phyloP scores from a whole-genome alignment of 2,113 vertebrate species.

The Pao palembangensis region DNA sequence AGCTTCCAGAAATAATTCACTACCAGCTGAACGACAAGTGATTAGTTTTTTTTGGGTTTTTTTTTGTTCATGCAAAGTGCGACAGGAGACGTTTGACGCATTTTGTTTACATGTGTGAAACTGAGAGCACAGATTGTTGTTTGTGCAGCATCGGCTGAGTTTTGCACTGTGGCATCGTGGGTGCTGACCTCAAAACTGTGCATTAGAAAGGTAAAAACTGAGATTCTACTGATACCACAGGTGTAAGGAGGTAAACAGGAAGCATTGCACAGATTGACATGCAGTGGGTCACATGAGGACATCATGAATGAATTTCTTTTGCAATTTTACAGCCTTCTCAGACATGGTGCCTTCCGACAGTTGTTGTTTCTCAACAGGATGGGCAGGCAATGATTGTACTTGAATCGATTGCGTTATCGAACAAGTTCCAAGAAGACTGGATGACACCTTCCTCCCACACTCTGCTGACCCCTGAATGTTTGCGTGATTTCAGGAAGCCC shows the following conservation, averaged over 20 bases:
- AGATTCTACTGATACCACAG: constrained; percentile 49
- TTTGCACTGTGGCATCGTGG: neutral
- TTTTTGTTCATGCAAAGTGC: neutral
- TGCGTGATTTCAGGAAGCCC: too few relatives aligned
- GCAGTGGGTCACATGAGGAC: constrained; percentile 12
- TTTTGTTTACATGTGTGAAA: too few relatives aligned
- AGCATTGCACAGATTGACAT: constrained; percentile 31
- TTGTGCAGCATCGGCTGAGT: constrained; percentile 19
- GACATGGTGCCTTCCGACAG: neutral
- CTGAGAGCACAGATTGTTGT: neutral
- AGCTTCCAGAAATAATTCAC: neutral
- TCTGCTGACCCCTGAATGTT: neutral
- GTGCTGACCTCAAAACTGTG: constrained; percentile 36
- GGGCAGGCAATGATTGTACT: constrained; percentile 16
- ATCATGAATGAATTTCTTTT: neutral
- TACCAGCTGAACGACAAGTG: neutral
- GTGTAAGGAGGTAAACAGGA: constrained; percentile 66
- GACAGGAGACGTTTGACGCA: too few relatives aligned
- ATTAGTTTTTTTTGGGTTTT: too few relatives aligned
- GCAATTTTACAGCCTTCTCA: neutral
- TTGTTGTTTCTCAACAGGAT: constrained; percentile 40
- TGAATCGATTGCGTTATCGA: constrained; percentile 34
- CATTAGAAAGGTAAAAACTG: constrained; percentile 30
- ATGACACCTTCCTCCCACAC: constrained; percentile 16
- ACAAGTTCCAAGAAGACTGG: constrained; percentile 40